Evolutionary conservation across 2,113 vertebrate genomes (phyloP), one percentile per base, ranked within the genome.

Genomic region (Callorhinus ursinus): DNA sequence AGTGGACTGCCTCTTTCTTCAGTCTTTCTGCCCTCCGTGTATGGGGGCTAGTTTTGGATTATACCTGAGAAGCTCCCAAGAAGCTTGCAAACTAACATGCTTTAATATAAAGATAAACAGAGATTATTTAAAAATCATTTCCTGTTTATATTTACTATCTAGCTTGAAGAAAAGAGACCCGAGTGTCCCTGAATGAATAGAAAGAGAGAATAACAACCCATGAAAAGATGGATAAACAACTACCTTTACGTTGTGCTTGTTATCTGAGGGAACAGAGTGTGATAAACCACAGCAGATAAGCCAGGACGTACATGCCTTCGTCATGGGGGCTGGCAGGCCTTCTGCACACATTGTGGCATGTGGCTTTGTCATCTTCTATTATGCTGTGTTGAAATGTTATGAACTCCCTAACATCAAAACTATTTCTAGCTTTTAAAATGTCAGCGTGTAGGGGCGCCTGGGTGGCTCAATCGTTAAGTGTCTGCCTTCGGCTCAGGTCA

Each of bases 61-160:
- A 16, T 42, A 49, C 3, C 7, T 2, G 14, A 31, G 71, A 72
- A 72, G 14, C 14, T 76, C 42, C 42, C 14, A 49, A 49, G 26
- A 76, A 76, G 15, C 7, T 28, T 76, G 42, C 42, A 49, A 76
- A 76, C 42, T 4, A 9, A 76, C 26, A 49, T 31, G 26, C 22
- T 85, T 90, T 90, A 88, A 80, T 81, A 65, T 36, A 90, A 96
- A 63, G 19, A 94, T 6, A 84, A 74, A 67, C n/a, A 71, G 81
- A 92, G 67, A 36, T 76, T 84, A 76, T 55, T 74, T 88, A 80
- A n/a, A 87, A 93, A 94, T 46, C 5, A 90, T 72, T 88, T 79
- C 24, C 51, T 36, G 2, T 49, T 76, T 42, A 84, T 71, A 49
- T 36, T 87, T 87, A 57, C 51, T 74, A 42, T 84, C 10, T 39